These are phyloP conservation scores for Drosophila borealis DNA, from an alignment of 2,888 invertebrate species.

Conservation along the genomic window DNA sequence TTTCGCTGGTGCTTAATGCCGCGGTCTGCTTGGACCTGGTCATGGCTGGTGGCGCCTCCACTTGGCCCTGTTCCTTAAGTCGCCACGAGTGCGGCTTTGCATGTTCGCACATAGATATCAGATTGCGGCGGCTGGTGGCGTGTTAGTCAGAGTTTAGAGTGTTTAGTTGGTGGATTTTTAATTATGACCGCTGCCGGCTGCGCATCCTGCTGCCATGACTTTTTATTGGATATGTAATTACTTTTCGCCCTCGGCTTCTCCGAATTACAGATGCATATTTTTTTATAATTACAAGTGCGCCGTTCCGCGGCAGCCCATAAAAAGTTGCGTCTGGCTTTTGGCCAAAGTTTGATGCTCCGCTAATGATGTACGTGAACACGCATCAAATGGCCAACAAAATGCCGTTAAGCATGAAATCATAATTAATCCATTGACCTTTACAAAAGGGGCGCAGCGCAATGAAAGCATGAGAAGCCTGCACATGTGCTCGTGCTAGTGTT, in stretches of 20 bases:
- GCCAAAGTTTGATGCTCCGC: slow-evolving; percentile 50
- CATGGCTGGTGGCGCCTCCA: slow-evolving; percentile 6
- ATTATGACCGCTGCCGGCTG: slow-evolving; percentile 52
- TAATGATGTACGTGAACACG: slow-evolving; percentile 66
- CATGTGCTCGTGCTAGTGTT: background rate
- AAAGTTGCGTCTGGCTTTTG: slow-evolving; percentile 19
- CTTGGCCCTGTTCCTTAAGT: slow-evolving; percentile 3
- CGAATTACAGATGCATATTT: slow-evolving; percentile 65
- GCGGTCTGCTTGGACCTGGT: slow-evolving; percentile 15
- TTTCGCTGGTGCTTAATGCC: slow-evolving; percentile 24
- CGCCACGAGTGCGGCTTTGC: slow-evolving; percentile 8
- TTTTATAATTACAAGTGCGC: slow-evolving; percentile 68
- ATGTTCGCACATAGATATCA: slow-evolving; percentile 47
- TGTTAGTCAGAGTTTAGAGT: slow-evolving; percentile 20
- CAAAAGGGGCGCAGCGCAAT: background rate
- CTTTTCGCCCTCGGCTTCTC: slow-evolving; percentile 50
- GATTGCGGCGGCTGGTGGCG: slow-evolving; percentile 20
- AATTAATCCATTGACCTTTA: slow-evolving; percentile 64
- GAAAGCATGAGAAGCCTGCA: background rate
- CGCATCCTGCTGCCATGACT: slow-evolving; percentile 52
- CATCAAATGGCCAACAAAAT: slow-evolving; percentile 52
- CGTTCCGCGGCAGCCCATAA: slow-evolving; percentile 32
- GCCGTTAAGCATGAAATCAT: slow-evolving; percentile 39
- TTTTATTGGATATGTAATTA: slow-evolving; percentile 79
- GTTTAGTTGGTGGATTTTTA: slow-evolving; percentile 55